phyloP scores from a whole-genome alignment of 2,113 vertebrate species.

The Paraplagusia blochii region DNA sequence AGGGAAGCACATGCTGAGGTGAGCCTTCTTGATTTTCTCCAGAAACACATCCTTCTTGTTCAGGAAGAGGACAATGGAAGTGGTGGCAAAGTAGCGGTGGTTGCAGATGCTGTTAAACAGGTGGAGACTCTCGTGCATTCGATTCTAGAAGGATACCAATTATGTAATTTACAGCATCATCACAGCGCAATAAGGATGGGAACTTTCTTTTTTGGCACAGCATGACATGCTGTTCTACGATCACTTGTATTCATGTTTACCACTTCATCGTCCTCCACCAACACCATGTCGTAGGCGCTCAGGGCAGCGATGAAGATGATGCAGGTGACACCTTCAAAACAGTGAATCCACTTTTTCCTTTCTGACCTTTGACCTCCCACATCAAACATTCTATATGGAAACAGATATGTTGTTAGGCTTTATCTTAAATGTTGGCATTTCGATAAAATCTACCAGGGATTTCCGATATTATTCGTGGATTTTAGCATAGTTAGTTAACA shows the following conservation, averaged over 20 bases:
- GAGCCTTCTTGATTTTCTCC: conserved; percentile 98
- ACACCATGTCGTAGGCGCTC: conserved; percentile 95
- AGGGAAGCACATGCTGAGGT: conserved; percentile 97
- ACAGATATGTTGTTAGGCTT: not conserved
- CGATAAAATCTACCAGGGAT: too few species aligned
- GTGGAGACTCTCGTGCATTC: conserved; percentile 98
- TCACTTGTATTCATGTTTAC: conserved; percentile 66
- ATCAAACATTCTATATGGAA: conserved; percentile 89
- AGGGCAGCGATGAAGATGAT: conserved; percentile 97
- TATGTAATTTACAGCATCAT: too few species aligned
- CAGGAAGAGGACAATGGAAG: conserved; percentile 97
- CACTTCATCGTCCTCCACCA: conserved; percentile 94
- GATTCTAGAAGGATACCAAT: conserved; percentile 81
- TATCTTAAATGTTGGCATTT: too few species aligned
- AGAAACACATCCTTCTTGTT: conserved; percentile 98
- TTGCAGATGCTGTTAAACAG: conserved; percentile 99
- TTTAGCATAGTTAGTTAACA: too few species aligned
- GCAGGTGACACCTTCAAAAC: conserved; percentile 96
- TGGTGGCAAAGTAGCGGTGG: conserved; percentile 93
- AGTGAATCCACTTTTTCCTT: conserved; percentile 98
- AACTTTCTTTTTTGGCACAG: too few species aligned
- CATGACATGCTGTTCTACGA: too few species aligned
- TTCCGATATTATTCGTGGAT: too few species aligned
- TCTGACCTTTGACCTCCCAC: conserved; percentile 96
- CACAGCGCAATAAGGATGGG: too few species aligned